Percentiles rank a stretch among this genome's conserved stretches.
These are phyloP conservation scores for Centropyge bicolor DNA, from an alignment of 2,797 vertebrate genomes.

Conservation along the genomic window DNA sequence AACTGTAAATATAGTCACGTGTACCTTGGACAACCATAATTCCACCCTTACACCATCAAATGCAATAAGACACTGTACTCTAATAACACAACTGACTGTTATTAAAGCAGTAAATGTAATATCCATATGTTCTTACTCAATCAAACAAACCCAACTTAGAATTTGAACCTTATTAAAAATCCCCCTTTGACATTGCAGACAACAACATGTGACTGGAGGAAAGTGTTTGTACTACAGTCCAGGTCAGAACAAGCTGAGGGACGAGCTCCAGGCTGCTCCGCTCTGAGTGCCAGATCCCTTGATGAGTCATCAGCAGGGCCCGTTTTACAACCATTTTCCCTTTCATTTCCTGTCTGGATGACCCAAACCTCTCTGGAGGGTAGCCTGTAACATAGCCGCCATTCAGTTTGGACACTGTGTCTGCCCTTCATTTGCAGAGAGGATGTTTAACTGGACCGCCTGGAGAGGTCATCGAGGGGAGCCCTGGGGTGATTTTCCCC, in stretches of 20 bases:
- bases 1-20: conserved; percentile 1
- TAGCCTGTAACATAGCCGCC: conserved; percentile 62
- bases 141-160: conserved; percentile 4
- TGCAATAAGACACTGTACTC: conserved; percentile 13
- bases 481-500: conserved; percentile 47
- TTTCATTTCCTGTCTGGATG: conserved; percentile 79
- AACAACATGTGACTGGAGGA: conserved; percentile 10
- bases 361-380: conserved; percentile 66
- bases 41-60: conserved; percentile 13
- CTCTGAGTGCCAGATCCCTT: conserved; percentile 57
- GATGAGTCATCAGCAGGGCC: conserved; percentile 74
- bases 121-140: conserved; percentile 16
- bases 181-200: conserved; percentile 28
- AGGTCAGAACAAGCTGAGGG: conserved; percentile 33
- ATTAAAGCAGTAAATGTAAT: conserved; percentile 25
- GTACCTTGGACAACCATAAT: conserved; percentile 18
- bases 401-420: conserved; percentile 60
- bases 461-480: conserved; percentile 58
- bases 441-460: conserved; percentile 71
- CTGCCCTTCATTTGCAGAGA: conserved; percentile 72
- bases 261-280: conserved; percentile 36
- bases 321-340: conserved; percentile 75
- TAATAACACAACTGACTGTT: conserved; percentile 26
- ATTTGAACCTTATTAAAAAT: conserved; percentile 20
- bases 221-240: conserved; percentile 10